These are phyloP conservation scores for Myxocyprinus asiaticus DNA, from an alignment of 2,113 vertebrate genomes.

Conservation along the genomic window DNA sequence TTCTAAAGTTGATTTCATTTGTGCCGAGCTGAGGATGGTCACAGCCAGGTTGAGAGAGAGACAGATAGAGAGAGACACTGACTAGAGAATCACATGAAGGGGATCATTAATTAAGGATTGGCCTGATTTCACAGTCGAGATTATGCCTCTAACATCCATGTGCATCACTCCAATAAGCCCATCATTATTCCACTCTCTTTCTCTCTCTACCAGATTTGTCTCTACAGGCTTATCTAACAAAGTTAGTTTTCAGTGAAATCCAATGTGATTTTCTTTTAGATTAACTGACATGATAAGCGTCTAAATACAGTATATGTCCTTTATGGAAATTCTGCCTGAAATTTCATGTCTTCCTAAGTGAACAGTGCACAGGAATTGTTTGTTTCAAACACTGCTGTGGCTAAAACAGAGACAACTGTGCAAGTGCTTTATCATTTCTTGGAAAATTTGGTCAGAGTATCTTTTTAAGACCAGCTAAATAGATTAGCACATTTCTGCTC, in stretches of 20 bases:
- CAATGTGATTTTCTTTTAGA: no score
- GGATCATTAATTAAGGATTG: conserved; percentile 49
- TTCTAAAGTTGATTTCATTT: conserved; percentile 39
- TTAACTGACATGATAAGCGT: no score
- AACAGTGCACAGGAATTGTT: neutral
- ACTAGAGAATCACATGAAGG: conserved; percentile 38
- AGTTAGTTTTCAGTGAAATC: neutral
- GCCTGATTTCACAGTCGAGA: conserved; percentile 50
- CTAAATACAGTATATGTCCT: neutral
- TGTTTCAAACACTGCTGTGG: neutral
- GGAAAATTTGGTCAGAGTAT: conserved; percentile 12
- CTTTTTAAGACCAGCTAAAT: conserved; percentile 21
- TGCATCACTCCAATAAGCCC: conserved; percentile 17
- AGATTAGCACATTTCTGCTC: conserved; percentile 10
- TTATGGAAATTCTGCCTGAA: neutral
- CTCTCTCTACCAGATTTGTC: conserved; percentile 7
- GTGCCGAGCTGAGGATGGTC: conserved; percentile 11
- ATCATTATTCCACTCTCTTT: conserved; percentile 17
- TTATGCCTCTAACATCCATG: conserved; percentile 29
- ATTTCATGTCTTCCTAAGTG: neutral
- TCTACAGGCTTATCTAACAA: conserved; percentile 21
- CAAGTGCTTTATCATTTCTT: conserved; percentile 22
- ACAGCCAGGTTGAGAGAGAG: conserved; percentile 9
- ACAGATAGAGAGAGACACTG: conserved; percentile 2
- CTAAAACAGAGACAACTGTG: neutral